phyloP scores from a whole-genome alignment of 92 coral and sea anemone species.

The Zoanthus solanderi region DNA sequence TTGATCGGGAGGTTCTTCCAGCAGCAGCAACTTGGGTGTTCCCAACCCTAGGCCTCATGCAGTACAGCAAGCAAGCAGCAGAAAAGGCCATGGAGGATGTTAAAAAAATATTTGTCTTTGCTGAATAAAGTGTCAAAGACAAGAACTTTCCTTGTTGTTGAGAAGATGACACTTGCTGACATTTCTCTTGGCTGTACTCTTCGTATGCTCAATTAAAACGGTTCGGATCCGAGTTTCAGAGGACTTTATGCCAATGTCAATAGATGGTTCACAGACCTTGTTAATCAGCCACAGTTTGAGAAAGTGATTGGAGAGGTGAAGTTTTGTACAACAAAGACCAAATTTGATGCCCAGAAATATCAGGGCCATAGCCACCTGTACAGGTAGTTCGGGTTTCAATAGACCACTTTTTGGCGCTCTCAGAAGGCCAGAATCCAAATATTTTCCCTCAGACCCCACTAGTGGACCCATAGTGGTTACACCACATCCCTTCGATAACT shows the following conservation, averaged over 20 bases:
- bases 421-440: no score
- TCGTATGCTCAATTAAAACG: conserved; percentile 96
- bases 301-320: conserved; percentile 88
- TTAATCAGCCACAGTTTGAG: conserved; percentile 96
- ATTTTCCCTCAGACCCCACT: no score
- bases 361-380: no score
- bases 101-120: conserved; percentile 80
- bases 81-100: conserved; percentile 94
- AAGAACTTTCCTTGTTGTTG: conserved; percentile 96
- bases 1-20: conserved; percentile 95
- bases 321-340: conserved; percentile 93
- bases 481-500: no score
- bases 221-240: conserved; percentile 91
- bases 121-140: conserved; percentile 81
- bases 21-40: conserved; percentile 98
- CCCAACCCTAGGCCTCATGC: conserved; percentile 93
- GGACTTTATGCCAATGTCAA: conserved; percentile 86
- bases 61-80: conserved; percentile 86
- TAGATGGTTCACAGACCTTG: conserved; percentile 87
- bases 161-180: conserved; percentile 93
- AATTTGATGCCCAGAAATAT: conserved; percentile 82
- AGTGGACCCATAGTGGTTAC: no score
- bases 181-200: conserved; percentile 92
- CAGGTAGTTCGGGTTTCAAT: no score
- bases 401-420: no score